Conservation (phyloP, 2,888 invertebrate genomes). For the Drosophila fulvimacula region DNA sequence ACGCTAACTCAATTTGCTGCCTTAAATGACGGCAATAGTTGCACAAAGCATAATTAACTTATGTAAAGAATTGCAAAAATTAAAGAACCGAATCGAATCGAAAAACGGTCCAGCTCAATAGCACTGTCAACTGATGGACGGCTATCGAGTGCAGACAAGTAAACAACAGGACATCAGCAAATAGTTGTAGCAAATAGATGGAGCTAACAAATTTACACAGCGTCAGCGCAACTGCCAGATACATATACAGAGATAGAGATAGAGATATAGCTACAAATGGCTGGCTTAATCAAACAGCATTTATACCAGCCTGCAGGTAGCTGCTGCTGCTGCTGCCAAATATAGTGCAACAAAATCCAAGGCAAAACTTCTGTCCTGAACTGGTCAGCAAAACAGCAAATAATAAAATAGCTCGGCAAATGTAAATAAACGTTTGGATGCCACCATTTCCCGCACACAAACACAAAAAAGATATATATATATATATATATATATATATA, state of each 20-base stretch:
- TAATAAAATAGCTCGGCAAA: constrained; percentile 46
- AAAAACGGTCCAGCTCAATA: constrained; percentile 5
- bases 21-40: constrained; percentile 24
- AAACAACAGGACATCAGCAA: constrained; percentile 10
- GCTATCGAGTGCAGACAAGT: constrained; percentile 12
- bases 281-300: constrained; percentile 55
- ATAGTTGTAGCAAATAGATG: constrained; percentile 29
- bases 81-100: background rate
- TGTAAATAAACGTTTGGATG: constrained; percentile 38
- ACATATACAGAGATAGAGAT: constrained; percentile 10
- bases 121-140: constrained; percentile 9
- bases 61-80: constrained; percentile 16
- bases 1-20: constrained; percentile 58
- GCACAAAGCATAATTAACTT: constrained; percentile 39
- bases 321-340: constrained; percentile 20
- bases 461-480: background rate
- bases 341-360: constrained; percentile 38
- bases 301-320: constrained; percentile 43
- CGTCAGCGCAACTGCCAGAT: constrained; percentile 15
- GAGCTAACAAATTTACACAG: constrained; percentile 28
- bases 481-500: background rate
- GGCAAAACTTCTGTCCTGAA: constrained; percentile 20
- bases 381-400: constrained; percentile 53
- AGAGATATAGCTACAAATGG: constrained; percentile 29
- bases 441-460: constrained; percentile 2